Conservation (phyloP, 2,888 invertebrate species). For the Azorinus chamasolen region DNA sequence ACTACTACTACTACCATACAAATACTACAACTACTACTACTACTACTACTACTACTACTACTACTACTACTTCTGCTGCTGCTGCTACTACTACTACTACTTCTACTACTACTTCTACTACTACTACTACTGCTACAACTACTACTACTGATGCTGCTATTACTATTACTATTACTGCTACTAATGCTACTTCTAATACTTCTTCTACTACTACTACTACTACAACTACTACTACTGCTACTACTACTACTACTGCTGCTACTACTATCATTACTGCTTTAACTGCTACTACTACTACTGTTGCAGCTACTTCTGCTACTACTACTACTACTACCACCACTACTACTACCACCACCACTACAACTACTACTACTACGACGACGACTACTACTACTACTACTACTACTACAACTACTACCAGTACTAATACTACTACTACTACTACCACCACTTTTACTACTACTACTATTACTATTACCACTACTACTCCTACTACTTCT, state of each 20-base stretch:
- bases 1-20: conserved; percentile 21
- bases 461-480: conserved; percentile 6
- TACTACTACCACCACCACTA: too few relatives aligned
- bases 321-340: conserved; percentile 9
- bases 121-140: too few relatives aligned
- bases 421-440: too few relatives aligned
- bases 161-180: too few relatives aligned
- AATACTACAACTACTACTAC: too few relatives aligned
- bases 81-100: not conserved
- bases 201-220: not conserved
- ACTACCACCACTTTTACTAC: conserved; percentile 8
- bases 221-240: conserved; percentile 18
- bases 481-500: too few relatives aligned
- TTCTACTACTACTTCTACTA: not conserved
- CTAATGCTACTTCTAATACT: too few relatives aligned
- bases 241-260: conserved; percentile 14
- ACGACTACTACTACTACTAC: not conserved
- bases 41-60: conserved; percentile 12
- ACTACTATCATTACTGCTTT: conserved; percentile 4
- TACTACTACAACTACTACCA: not conserved
- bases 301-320: too few relatives aligned
- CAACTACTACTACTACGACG: too few relatives aligned
- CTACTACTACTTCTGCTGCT: too few relatives aligned
- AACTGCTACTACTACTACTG: conserved; percentile 12
- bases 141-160: too few relatives aligned